Evolutionary conservation across 2,113 vertebrate genomes (phyloP), one percentile per base, ranked within the genome.

Genomic region (Tauraco erythrolophus): DNA sequence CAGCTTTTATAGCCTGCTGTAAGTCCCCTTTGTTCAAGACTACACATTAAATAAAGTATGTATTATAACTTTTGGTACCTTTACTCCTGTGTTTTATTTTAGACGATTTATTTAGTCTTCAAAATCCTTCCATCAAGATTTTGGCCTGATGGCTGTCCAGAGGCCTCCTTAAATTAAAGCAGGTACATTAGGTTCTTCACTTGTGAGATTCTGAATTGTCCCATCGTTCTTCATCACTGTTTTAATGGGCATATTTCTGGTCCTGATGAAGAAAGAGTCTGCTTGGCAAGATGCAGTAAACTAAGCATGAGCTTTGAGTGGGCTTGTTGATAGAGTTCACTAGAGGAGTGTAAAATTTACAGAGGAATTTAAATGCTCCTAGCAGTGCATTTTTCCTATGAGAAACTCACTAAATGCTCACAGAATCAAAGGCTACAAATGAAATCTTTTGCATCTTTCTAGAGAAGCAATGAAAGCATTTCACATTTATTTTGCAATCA

Each of bases 81-180:
- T 95, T 93, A 60, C 39, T 72, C 48, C 56, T 95, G 89, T 94
- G 27, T 89, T 97, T 94, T 82, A 87, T 86, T 95, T 93, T 88
- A 94, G 68, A 84, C 8, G 8, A 72, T 93, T 95, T 93, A 93
- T 94, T 96, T 65, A 90, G 56, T 94, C 78, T 94, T 84, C 64
- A 92, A 48, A 96, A 93, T 90, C 45, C 50, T 94, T 96, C 57
- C 48, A 84, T 96, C 68, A 82, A 92, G 86, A 70, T 87, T 96
- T 90, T 95, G 72, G 45, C 69, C 78, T 93, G 78, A 84, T 92
- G 80, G 69, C 72, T 72, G 60, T 91, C 91, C 69, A 77, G 84
- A 94, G 87, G 61, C 82, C 48, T 87, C 45, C 79, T 94, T 95
- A 89, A 96, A 91, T 95, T 91, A 85, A 61, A 85, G 31, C 60